Evolutionary conservation across 2,113 vertebrate genomes (phyloP).

Genomic region (Trogon surrucura): DNA sequence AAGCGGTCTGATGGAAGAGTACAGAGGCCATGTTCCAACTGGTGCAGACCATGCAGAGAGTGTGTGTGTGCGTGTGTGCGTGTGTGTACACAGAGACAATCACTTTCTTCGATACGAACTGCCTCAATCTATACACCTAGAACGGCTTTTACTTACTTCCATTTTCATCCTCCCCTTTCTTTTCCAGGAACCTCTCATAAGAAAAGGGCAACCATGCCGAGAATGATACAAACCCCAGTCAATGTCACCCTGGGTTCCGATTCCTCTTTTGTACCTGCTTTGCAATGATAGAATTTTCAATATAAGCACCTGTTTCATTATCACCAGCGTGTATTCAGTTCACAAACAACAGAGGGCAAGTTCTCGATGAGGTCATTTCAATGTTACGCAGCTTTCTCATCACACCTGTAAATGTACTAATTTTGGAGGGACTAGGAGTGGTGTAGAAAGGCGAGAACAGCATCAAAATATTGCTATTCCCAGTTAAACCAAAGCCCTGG

Average conservation of each 20-base stretch:
- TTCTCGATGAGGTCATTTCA: slow-evolving; percentile 17
- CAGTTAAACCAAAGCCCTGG: not conserved
- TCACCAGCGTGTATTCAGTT: slow-evolving; percentile 71
- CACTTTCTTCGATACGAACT: slow-evolving; percentile 59
- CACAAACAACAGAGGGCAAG: slow-evolving; percentile 52
- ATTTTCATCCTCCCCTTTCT: slow-evolving; percentile 77
- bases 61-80: slow-evolving; percentile 17
- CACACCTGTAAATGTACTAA: not conserved
- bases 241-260: slow-evolving; percentile 72
- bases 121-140: slow-evolving; percentile 77
- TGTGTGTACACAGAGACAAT: slow-evolving; percentile 65
- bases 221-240: slow-evolving; percentile 79
- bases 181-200: slow-evolving; percentile 77
- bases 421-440: not conserved
- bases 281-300: slow-evolving; percentile 74
- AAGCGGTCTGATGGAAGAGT: slow-evolving; percentile 69
- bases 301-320: slow-evolving; percentile 70
- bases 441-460: not conserved
- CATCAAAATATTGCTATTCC: rapidly evolving
- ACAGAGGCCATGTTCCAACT: slow-evolving; percentile 57
- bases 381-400: not conserved
- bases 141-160: slow-evolving; percentile 80
- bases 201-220: slow-evolving; percentile 79
- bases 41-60: slow-evolving; percentile 75
- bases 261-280: slow-evolving; percentile 78